phyloP scores from a whole-genome alignment of 2,113 vertebrate species.

The Chloroceryle aenea region DNA sequence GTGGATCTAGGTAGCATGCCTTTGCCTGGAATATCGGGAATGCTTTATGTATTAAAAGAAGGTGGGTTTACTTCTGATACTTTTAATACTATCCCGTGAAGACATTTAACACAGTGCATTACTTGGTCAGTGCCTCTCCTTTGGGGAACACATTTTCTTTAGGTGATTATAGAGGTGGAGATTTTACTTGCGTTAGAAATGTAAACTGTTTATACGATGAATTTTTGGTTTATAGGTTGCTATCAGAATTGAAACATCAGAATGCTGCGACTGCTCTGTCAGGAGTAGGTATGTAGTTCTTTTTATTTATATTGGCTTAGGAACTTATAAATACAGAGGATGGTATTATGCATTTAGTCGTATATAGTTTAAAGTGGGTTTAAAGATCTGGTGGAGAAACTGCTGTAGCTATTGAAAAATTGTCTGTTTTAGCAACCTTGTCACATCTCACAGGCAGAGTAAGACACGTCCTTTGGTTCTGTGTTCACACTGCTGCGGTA shows the following conservation, averaged over 20 bases:
- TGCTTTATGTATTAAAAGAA: not conserved
- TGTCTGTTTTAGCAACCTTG: not conserved
- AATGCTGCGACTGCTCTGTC: not conserved
- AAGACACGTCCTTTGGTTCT: not conserved
- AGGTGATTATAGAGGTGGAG: not conserved
- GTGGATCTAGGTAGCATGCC: conserved; percentile 37
- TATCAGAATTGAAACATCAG: not conserved
- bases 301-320: not conserved
- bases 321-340: not conserved
- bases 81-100: not conserved
- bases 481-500: fast-evolving
- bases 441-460: not conserved
- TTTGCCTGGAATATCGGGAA: not conserved
- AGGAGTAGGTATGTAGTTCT: not conserved
- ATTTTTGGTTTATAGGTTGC: not conserved
- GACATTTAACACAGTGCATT: not conserved
- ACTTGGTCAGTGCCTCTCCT: not conserved
- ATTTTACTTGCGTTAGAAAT: not conserved
- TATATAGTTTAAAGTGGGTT: not conserved
- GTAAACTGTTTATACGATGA: not conserved
- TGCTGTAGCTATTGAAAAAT: not conserved
- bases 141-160: not conserved
- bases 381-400: not conserved
- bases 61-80: not conserved
- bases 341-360: not conserved